A percentile compares a stretch with the other conserved stretches of the same genome.
Evolutionary conservation across 2,797 vertebrate species (phyloP).

Genomic region (Vespertilio murinus): DNA sequence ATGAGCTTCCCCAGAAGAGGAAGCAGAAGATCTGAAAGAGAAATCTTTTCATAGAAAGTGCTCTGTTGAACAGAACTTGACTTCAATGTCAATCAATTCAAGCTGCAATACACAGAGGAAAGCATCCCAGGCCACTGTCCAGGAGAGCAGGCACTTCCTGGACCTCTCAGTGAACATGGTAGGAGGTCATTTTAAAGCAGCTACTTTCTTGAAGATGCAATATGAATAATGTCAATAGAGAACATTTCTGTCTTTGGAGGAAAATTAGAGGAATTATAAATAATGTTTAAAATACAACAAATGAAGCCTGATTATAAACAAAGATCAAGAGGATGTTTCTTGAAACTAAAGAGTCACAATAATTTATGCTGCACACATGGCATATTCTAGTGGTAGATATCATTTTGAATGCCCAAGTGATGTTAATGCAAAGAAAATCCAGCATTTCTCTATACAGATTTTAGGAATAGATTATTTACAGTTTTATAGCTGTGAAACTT

Average conservation of each 20-base stretch:
- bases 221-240: not conserved
- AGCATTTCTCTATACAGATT: not conserved
- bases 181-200: slow-evolving; percentile 24
- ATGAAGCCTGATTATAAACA: slow-evolving; percentile 16
- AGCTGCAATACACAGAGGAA: not conserved
- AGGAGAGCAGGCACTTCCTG: not conserved
- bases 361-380: not conserved
- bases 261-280: slow-evolving; percentile 1
- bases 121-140: not conserved
- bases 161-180: not conserved
- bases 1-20: slow-evolving; percentile 66
- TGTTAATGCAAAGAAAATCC: slow-evolving; percentile 28
- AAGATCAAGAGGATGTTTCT: not conserved
- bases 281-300: not conserved
- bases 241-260: not conserved
- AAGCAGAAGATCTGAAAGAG: slow-evolving; percentile 55
- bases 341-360: not conserved
- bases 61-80: slow-evolving; percentile 46
- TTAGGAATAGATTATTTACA: not conserved
- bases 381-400: not conserved
- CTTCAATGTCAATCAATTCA: slow-evolving; percentile 39
- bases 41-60: slow-evolving; percentile 50
- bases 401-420: slow-evolving; percentile 4
- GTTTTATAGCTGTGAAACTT: not conserved
- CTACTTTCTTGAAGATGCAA: not conserved